Base-by-base conservation (phyloP, 1,140 invertebrate species). In the Lysiphlebus fabarum region DNA sequence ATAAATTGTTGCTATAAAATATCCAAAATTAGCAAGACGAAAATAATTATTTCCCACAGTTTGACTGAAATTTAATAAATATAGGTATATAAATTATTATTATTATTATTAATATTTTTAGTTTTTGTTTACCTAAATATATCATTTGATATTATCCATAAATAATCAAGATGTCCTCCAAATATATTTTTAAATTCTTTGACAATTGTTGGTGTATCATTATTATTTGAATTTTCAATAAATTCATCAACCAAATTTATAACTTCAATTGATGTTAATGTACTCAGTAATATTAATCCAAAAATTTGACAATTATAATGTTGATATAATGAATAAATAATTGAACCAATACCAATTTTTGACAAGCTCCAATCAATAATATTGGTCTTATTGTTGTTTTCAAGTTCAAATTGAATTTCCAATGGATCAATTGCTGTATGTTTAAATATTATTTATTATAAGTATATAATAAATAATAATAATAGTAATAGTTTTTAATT, bases 371-470 rank as follows among this genome's bases (percentile, higher is more conserved):
- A 67, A 42, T 71, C 64, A 6, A 62, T 40, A 10, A 38, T 12
- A 57, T 59, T 58, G 1, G 10, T 45, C n/a, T 17, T 45, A 26
- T 48, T 54, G 10, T 42, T 59, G 17, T 37, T 43, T 9, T 60
- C 17, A 3, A 59, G 56, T 45, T 70, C 68, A 0, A 64, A 7
- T 7, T 58, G 56, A n/a, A 70, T 68, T 14, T 62, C 17, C 9
- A 60, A n/a, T 7, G 67, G 67, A 62, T 72, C 64, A 3, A 68
- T 58, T 11, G 63, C 71, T 72, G 40, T 0, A 49, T 56, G 55
- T 42, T 26, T 37, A 7, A 45, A 33, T 14, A 6, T 34, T 41
- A 12, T 34, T 50, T 50, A 26, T 12, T 2, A 11, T 10, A 42
- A 36, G 42, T 14, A 42, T 6, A 11, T 14, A 7, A 33, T 1